Percentiles rank a stretch among this genome's conserved stretches.
These are phyloP conservation scores for Diadumene lineata DNA, from an alignment of 92 coral and sea anemone genomes.

Conservation along the genomic window DNA sequence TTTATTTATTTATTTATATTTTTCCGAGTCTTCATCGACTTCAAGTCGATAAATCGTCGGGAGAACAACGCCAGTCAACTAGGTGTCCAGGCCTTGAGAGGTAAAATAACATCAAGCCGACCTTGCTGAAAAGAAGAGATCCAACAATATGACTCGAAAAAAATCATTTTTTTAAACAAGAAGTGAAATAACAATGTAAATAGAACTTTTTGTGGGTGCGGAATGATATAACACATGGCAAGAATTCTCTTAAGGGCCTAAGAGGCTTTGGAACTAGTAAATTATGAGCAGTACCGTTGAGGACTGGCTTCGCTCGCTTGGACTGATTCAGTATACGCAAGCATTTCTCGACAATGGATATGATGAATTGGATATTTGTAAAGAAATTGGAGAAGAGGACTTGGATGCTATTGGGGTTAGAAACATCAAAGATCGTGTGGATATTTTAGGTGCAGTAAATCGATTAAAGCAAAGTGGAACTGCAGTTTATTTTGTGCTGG, in stretches of 20 bases:
- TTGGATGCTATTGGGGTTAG: slow-evolving; percentile 97
- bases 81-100: slow-evolving; percentile 26
- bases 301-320: slow-evolving; percentile 98
- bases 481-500: slow-evolving; percentile 92
- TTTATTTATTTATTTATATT: too few relatives aligned
- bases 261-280: not conserved
- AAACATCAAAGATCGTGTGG: slow-evolving; percentile 84
- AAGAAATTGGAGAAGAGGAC: slow-evolving; percentile 96
- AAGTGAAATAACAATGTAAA: not conserved
- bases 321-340: slow-evolving; percentile 88
- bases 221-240: slow-evolving; percentile 17
- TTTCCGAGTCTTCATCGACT: not conserved
- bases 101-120: slow-evolving; percentile 44
- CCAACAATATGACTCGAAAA: slow-evolving; percentile 21
- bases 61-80: not conserved
- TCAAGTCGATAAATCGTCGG: not conserved
- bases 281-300: slow-evolving; percentile 80
- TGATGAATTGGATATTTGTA: slow-evolving; percentile 96
- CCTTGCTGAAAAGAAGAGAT: slow-evolving; percentile 33
- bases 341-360: slow-evolving; percentile 98
- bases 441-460: slow-evolving; percentile 81
- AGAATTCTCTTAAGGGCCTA: slow-evolving; percentile 18
- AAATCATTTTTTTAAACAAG: not conserved
- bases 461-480: slow-evolving; percentile 82
- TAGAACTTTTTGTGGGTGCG: slow-evolving; percentile 16